Percentiles rank a stretch among this genome's conserved stretches.
These are phyloP conservation scores for Oscheius sp. DNA, from an alignment of 2,888 invertebrate species.

Conservation along the genomic window DNA sequence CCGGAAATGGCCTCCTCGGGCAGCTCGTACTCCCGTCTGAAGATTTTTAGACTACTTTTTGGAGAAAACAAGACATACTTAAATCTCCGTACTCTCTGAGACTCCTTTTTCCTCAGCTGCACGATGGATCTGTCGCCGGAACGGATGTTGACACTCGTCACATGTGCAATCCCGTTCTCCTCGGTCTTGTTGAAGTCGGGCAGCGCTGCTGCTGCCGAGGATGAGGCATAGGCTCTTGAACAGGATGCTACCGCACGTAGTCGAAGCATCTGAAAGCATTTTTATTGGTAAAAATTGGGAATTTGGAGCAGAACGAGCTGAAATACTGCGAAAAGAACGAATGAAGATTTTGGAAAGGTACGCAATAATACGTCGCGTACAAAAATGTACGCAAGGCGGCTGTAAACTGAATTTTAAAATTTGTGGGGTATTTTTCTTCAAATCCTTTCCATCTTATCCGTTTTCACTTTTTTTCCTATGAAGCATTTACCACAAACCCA, in stretches of 20 bases:
- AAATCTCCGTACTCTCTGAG: constrained; percentile 25
- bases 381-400: neutral
- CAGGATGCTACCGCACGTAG: neutral
- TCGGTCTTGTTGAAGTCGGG: constrained; percentile 29
- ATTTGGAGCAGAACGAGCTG: no score
- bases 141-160: constrained; percentile 53
- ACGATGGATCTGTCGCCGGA: constrained; percentile 56
- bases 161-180: constrained; percentile 32
- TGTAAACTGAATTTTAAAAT: neutral
- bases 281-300: no score
- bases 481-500: no score
- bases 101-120: constrained; percentile 40
- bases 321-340: no score
- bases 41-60: neutral
- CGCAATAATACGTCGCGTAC: neutral
- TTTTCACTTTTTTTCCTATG: constrained; percentile 1
- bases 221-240: constrained; percentile 2
- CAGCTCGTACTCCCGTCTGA: constrained; percentile 49
- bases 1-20: constrained; percentile 55
- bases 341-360: neutral
- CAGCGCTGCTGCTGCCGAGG: constrained; percentile 6
- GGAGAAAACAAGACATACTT: constrained; percentile 22
- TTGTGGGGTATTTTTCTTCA: neutral
- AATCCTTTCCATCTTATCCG: neutral
- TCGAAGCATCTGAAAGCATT: constrained; percentile 3